Base-by-base conservation (phyloP, 2,113 vertebrate species). In the Piliocolobus tephrosceles region DNA sequence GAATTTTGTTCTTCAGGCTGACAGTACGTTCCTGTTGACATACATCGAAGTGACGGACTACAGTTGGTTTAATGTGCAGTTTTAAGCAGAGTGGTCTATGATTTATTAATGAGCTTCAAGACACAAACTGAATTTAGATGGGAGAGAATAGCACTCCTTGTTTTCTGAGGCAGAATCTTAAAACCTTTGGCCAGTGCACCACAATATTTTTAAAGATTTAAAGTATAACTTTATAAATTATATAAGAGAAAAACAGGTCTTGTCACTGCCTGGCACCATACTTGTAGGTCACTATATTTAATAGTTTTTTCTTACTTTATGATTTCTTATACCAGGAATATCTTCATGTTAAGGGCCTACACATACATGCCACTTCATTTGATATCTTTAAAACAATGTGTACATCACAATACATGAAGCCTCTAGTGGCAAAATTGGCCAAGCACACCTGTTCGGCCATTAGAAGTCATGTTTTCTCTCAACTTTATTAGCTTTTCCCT, bases 21-120 rank as follows among this genome's bases (percentile, higher is more conserved):
- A 89, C 52, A 79, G 75, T 40, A 89, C 95, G 22, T 96, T 61
- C 61, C 35, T n/a, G 3, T 76, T 83, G 93, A 55, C 73, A 78
- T 8, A 35, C 91, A 50, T 23, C 0, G 0, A 95, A 45, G 70
- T 95, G 92, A 92, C 85, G 50, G 75, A 97, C 57, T 88, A 75
- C 75, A 97, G 94, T 73, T 92, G 87, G 35, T 50, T 16, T 84
- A 73, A 93, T 25, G 0, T 95, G 88, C 86, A 78, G 52, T 98
- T 98, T 95, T 97, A 98, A 98, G 97, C 90, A 93, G 97, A 96
- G 58, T 52, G n/a, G 92, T 30, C 23, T 73, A 90, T 98, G 93
- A 95, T 97, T 98, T 98, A 98, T 98, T 99, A 97, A 99, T 98
- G 96, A 97, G 23, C 76, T 97, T 40, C 30, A 57, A 66, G 79